Evolutionary conservation across 2,797 vertebrate genomes (phyloP), one percentile per base, ranked within the genome.

Genomic region (Oreonectes daqikongensis): DNA sequence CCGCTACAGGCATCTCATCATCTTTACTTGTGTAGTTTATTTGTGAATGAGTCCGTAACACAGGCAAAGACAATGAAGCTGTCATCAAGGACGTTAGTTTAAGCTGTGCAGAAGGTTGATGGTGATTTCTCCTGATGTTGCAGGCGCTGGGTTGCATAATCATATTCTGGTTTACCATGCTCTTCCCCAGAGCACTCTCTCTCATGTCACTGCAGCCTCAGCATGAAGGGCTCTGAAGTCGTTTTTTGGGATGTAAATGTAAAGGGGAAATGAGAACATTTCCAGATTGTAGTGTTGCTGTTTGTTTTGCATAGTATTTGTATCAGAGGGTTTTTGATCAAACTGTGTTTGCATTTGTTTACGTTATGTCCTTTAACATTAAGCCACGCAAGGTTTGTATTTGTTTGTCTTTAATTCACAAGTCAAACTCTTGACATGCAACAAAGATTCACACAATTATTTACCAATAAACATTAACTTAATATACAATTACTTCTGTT

Each of bases 61-160:
- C 12, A 24, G 42, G 42, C 20, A 15, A 42, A 63, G 50, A 70
- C 46, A 32, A 68, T 28, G 24, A 53, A 75, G 66, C 59, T 38
- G 60, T 66, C 63, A 46, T 79, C 17, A 38, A 60, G 24, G 66
- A 46, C 2, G 22, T 63, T 67, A 64, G 26, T 40, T 77, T 61
- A 44, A 61, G 65, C 53, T 2, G 18, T 28, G 44, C 59, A 18
- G 66, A 69, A 69, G 57, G 42, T 53, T 77, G 75, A 77, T 69
- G 75, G 61, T 77, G 48, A 77, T 77, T 69, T 61, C 57, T 69
- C 57, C 67, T 69, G 75, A 46, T 73, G 61, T 74, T 44, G 57
- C 75, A 60, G 64, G 52, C 40, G 28, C 40, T 61, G 32, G 40
- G 61, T 79, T 79, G 22, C 72, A 63, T 79, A 82, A 76, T 70